A percentile compares a stretch with the other conserved stretches of the same genome.
Conservation (phyloP, 2,888 invertebrate species). For the Rotaria macrura region DNA sequence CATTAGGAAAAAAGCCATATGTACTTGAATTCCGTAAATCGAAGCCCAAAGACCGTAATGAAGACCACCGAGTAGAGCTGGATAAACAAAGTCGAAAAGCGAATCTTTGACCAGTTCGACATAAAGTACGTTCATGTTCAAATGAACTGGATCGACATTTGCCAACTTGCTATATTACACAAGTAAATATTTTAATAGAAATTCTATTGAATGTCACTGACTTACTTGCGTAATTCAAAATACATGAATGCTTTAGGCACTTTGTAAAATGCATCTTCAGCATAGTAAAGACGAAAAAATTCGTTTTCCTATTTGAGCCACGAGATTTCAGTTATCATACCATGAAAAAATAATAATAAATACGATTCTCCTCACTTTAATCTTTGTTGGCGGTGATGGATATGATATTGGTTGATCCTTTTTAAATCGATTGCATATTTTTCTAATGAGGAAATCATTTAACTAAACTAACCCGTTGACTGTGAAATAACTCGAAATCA, state of each 20-base stretch:
- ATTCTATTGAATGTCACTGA: background rate
- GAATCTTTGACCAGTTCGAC: conserved; percentile 67
- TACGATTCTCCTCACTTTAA: conserved; percentile 1
- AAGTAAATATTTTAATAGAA: background rate
- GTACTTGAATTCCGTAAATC: conserved; percentile 74
- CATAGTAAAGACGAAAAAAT: conserved; percentile 76
- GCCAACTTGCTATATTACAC: conserved; percentile 63
- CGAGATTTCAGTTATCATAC: background rate
- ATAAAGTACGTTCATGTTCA: conserved; percentile 72
- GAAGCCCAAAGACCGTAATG: conserved; percentile 62
- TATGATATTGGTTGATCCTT: no score
- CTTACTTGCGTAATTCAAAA: conserved; percentile 25
- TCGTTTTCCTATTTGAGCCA: conserved; percentile 59
- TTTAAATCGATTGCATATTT: conserved; percentile 54
- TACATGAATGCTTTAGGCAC: conserved; percentile 52
- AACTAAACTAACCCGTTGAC: no score
- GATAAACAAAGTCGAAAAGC: conserved; percentile 80
- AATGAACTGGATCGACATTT: conserved; percentile 71
- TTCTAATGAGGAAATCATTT: conserved; percentile 63
- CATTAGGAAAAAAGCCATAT: conserved; percentile 41
- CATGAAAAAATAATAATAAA: no score
- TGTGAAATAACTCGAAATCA: conserved; percentile 54
- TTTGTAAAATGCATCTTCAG: conserved; percentile 88
- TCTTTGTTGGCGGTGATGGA: background rate
- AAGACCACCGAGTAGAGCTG: conserved; percentile 78